Conservation (phyloP, 2,888 invertebrate genomes). For the Limnephilus auricula region DNA sequence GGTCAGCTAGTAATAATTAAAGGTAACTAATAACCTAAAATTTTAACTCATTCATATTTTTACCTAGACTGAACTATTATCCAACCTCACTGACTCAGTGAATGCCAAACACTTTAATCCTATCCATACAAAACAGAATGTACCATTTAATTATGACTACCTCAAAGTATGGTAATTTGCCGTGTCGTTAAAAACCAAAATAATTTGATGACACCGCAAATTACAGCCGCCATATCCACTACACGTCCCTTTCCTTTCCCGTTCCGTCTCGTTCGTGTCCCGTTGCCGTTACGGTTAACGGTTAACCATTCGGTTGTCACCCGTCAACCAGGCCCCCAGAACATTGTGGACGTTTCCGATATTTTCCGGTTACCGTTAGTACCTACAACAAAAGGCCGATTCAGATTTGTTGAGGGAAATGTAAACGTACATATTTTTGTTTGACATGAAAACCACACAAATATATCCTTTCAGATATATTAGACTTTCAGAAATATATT, state of each 20-base stretch:
- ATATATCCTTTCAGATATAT: neutral
- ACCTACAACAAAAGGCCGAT: neutral
- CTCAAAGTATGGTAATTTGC: neutral
- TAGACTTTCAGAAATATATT: neutral
- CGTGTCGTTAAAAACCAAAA: neutral
- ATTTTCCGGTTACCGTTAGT: conserved; percentile 11
- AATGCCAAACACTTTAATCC: neutral
- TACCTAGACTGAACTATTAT: neutral
- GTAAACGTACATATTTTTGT: neutral
- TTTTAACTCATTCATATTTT: too few relatives aligned
- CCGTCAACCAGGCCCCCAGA: neutral
- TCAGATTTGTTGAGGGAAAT: conserved; percentile 11
- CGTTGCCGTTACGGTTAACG: neutral
- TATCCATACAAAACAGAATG: neutral
- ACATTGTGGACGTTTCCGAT: conserved; percentile 24
- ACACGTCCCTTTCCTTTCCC: neutral
- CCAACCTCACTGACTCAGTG: neutral
- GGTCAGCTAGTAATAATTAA: too few relatives aligned
- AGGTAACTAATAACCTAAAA: too few relatives aligned
- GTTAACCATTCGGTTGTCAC: neutral
- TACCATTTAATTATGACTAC: neutral
- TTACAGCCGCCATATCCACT: neutral
- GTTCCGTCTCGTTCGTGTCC: neutral
- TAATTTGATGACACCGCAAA: neutral
- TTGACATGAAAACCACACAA: conserved; percentile 10